Evolutionary conservation across 2,113 vertebrate genomes (phyloP).

Genomic region (Peromyscus leucopus): DNA sequence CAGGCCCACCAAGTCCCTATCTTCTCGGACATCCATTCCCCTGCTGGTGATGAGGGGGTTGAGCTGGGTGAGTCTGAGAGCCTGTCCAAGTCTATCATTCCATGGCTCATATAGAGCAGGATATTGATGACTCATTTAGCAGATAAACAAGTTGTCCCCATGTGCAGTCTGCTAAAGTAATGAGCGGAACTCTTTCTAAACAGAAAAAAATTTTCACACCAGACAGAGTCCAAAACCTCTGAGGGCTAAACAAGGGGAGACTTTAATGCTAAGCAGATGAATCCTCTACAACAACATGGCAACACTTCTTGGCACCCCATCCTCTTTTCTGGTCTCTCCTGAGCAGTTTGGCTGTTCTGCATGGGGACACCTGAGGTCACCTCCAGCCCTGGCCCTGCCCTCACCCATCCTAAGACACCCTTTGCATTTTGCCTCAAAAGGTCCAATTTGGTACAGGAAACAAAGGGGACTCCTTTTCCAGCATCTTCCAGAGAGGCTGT

Average conservation of each 20-base stretch:
- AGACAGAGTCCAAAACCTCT: slow-evolving; percentile 87
- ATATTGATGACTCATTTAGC: slow-evolving; percentile 85
- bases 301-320: slow-evolving; percentile 85
- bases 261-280: slow-evolving; percentile 89
- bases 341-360: slow-evolving; percentile 72
- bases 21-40: neutral
- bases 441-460: too few relatives aligned
- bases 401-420: neutral
- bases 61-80: slow-evolving; percentile 6
- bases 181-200: slow-evolving; percentile 85
- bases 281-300: slow-evolving; percentile 88
- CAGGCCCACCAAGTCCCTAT: neutral
- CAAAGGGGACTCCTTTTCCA: neutral
- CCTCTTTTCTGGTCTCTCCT: slow-evolving; percentile 84
- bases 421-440: neutral
- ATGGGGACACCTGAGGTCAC: slow-evolving; percentile 79
- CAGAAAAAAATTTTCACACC: slow-evolving; percentile 87
- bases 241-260: slow-evolving; percentile 88
- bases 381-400: neutral
- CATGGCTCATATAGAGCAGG: slow-evolving; percentile 59
- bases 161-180: slow-evolving; percentile 81
- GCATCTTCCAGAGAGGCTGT: neutral
- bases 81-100: slow-evolving; percentile 52
- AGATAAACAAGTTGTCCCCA: slow-evolving; percentile 83
- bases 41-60: neutral